Base-by-base conservation (phyloP, 2,113 vertebrate species). In the Nibea albiflora region DNA sequence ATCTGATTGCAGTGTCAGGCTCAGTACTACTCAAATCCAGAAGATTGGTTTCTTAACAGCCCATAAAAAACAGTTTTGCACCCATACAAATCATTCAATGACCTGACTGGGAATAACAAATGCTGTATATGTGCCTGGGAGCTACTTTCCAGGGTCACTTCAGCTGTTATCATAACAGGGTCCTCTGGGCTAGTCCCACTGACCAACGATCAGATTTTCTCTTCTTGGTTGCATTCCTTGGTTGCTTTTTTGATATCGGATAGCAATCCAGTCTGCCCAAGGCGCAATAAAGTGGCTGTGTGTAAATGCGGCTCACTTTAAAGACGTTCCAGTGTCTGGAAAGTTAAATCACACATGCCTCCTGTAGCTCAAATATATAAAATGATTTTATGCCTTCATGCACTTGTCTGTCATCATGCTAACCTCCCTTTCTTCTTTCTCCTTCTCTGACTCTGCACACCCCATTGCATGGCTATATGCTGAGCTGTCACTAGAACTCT, bases 401-500 rank as follows among this genome's bases (percentile, higher is more conserved):
- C 58, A 42, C 60, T 62, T 24, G 35, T 86, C 81, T 57, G 74
- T 86, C 68, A 77, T 53, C 80, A 42, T 7, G 6, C 65, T 50
- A 24, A 35, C 50, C 65, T 76, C 67, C 44, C 85, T 78, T 76
- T 77, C 28, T 52, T n/a, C 28, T 71, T n/a, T 22, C 28, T 24
- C n/a, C 11, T 20, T 44, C 50, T 71, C 58, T 73, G 1, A 75
- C 76, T 84, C 56, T 69, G 73, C 85, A 88, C 86, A 90, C 81
- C 69, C 42, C 85, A 50, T 11, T 72, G 78, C 82, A 72, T 79
- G 58, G 85, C 70, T 83, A 46, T 84, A 81, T n/a, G 76, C 68
- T 70, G 80, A 86, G 85, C 89, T 92, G 92, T 92, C 87, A 90
- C 75, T 81, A 46, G 16, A 60, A 69, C 76, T 91, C 83, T 90